Base-by-base conservation (phyloP, 2,113 vertebrate genomes). In the Tinamus guttatus region DNA sequence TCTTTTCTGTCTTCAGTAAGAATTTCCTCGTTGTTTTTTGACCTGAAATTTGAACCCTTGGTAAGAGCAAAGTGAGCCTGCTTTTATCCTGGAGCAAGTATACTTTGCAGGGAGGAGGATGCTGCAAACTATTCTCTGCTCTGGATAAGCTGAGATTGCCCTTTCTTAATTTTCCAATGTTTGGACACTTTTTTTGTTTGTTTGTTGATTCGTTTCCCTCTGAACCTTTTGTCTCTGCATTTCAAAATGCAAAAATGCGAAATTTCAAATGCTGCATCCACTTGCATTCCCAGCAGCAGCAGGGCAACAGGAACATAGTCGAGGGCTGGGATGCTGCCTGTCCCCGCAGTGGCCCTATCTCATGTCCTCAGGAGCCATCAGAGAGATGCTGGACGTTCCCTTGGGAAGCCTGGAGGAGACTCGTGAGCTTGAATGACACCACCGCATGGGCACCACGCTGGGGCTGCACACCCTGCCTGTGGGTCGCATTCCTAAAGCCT, bases 341-440 rank as follows among this genome's bases (percentile, higher is more conserved):
- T 77, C 7, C 63, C 13, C 21, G 2, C 25, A 2, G 3, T 11
- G 1, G 6, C 77, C 71, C 40, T 59, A 13, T 43, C 51, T 11
- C 4, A 0, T 41, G 68, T 56, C 36, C 45, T 79, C 4, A 40
- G 43, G 47, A 34, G 5, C n/a, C 60, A 17, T 58, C 2, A 13
- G 34, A 47, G 58, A 73, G 18, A 34, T 62, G 6, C 2, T 7
- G 22, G 47, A 9, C 58, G 27, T 59, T 95, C 73, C 81, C 84
- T 92, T 81, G 32, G 34, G 62, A 64, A 63, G 30, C 27, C 81
- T 49, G 81, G 12, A 32, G 62, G 16, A 77, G 83, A 34, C 84
- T 88, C 34, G 7, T 3, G 73, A 36, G n/a, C 49, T 58, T 97
- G 96, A 97, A 47, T 92, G 94, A 94, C 91, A n/a, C 10, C 43